A percentile compares a stretch with the other conserved stretches of the same genome.
Evolutionary conservation across 2,888 invertebrate species (phyloP).

Genomic region (Hirtodrosophila trivittata): DNA sequence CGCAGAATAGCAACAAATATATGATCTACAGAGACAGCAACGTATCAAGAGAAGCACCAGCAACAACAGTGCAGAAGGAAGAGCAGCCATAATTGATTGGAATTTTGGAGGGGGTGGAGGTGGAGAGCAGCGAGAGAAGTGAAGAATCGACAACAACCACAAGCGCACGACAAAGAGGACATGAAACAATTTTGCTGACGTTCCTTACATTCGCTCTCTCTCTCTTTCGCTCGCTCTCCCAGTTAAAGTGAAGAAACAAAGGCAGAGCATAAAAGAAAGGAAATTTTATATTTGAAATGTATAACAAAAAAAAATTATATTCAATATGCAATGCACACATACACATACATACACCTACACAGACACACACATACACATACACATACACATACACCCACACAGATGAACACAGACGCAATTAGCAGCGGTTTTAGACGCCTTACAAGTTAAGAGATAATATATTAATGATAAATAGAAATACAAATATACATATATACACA

Average conservation of each 20-base stretch:
- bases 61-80: too few relatives aligned
- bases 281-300: neutral
- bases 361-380: conserved; percentile 14
- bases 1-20: neutral
- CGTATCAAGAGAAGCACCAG: too few relatives aligned
- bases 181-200: too few relatives aligned
- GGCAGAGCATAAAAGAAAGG: conserved; percentile 8
- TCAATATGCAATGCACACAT: conserved; percentile 60
- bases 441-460: conserved; percentile 54
- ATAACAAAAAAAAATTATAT: conserved; percentile 42
- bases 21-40: too few relatives aligned
- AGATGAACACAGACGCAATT: conserved; percentile 54
- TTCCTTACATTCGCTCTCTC: neutral
- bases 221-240: neutral
- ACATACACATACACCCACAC: conserved; percentile 16
- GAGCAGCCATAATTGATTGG: too few relatives aligned
- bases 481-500: conserved; percentile 16
- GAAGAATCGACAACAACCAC: too few relatives aligned
- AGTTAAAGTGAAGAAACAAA: conserved; percentile 14
- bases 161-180: too few relatives aligned
- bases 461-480: conserved; percentile 30
- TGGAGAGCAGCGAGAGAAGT: too few relatives aligned
- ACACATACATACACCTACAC: conserved; percentile 14
- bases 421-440: conserved; percentile 74
- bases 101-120: too few relatives aligned